Evolutionary conservation across 2,797 vertebrate species (phyloP), one percentile per base, ranked within the genome.

Genomic region (Carapus acus): DNA sequence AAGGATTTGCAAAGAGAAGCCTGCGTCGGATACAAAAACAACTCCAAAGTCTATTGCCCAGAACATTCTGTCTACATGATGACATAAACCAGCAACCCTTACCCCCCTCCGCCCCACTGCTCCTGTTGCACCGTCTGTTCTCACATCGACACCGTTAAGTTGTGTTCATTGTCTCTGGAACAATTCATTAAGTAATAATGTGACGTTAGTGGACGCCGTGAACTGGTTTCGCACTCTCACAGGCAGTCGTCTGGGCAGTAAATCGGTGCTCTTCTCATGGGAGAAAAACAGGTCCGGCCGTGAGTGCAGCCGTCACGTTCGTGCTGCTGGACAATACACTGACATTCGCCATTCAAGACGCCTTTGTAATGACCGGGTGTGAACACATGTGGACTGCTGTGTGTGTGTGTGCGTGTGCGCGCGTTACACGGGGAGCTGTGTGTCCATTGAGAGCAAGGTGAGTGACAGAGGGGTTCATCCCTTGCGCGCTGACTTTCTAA

Each of bases 391-490:
- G 20, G 31, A 7, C 6, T 33, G 31, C 46, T 60, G 45, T 49
- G 67, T 68, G 73, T 71, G 76, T 42, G 37, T 41, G 54, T 17
- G 53, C 33, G 42, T 46, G 40, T 22, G 23, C 23, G 27, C 23
- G 31, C 38, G 40, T 34, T 73, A 73, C 71, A 77, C 46, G 73
- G 73, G 82, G 80, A 71, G 64, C 74, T 83, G 78, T 83, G 77
- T 77, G 78, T 77, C 79, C 81, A 84, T 81, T 83, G 80, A 84
- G 68, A 59, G 54, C 64, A 40, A 52, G 4, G 34, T 87, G 85
- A 87, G 78, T 86, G 85, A 86, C 83, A 83, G 73, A 77, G 73
- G 67, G 80, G 83, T 84, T 82, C 80, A 83, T 84, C 85, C 85
- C 85, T 41, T 54, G 78, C 41, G 74, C 77, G n/a, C 65, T 59